phyloP scores from a whole-genome alignment of 92 coral and sea anemone species.

The Palythoa heliodiscus region DNA sequence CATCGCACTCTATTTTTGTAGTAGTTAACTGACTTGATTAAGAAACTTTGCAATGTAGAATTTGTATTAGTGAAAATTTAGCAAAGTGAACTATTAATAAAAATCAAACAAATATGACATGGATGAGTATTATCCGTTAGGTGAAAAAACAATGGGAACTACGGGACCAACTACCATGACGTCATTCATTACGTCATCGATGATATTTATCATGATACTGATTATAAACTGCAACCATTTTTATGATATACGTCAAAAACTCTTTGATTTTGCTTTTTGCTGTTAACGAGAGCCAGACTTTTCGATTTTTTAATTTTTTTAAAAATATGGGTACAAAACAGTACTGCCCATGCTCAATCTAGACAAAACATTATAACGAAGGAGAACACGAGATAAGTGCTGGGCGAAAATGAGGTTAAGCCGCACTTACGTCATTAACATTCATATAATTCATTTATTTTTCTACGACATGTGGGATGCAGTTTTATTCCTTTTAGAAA shows the following conservation, averaged over 20 bases:
- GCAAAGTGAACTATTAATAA: too few species aligned
- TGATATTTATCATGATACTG: not conserved
- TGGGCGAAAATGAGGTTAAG: too few species aligned
- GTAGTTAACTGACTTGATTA: too few species aligned
- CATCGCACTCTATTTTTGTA: too few species aligned
- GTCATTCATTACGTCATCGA: not conserved
- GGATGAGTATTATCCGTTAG: not conserved
- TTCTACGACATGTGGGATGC: too few species aligned
- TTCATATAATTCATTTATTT: too few species aligned
- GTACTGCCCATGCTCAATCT: not conserved
- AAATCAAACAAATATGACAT: not conserved
- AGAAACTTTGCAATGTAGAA: too few species aligned
- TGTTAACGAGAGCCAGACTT: not conserved
- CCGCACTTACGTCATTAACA: too few species aligned
- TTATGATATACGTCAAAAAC: not conserved
- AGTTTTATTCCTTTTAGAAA: too few species aligned
- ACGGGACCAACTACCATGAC: not conserved
- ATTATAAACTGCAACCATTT: not conserved
- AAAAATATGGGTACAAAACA: not conserved
- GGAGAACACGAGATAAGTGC: too few species aligned
- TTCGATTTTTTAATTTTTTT: not conserved
- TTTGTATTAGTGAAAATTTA: too few species aligned
- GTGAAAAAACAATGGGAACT: not conserved
- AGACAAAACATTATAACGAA: too few species aligned
- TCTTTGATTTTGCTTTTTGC: not conserved